Evolutionary conservation across 2,113 vertebrate genomes (phyloP), one percentile per base, ranked within the genome.

Genomic region (Psilopsiagon aurifrons): DNA sequence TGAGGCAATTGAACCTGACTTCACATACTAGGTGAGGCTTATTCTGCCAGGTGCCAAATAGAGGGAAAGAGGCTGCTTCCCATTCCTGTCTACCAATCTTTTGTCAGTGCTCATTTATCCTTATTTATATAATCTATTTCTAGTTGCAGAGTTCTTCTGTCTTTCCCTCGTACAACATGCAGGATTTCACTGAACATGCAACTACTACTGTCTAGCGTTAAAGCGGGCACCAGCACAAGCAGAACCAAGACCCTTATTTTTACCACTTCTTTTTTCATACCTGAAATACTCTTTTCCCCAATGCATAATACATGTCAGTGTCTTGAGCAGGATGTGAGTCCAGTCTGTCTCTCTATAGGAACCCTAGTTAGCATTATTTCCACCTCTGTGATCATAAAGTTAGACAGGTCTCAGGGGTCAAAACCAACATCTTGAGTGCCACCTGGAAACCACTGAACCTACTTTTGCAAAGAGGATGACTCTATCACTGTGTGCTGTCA

Each of bases 231-330:
- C 11, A 52, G 16, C 24, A 54, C 19, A 78, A 67, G 41, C 24
- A 84, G 37, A 84, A 67, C 16, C 28, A 74, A 74, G 13, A 1
- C 10, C 10, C 15, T 64, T 51, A 60, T 55, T 83, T 86, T 88
- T 37, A 66, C 15, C 5, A 1, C 0, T 0, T 5, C 33, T 51
- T 52, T 55, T 74, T 90, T 73, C 0, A 0, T 74, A n/a, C 18
- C 24, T 44, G 24, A 86, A 86, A 64, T 60, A 6, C 28, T 64
- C 16, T 77, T 94, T 81, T 18, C 8, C 10, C 13, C 9, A 2
- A 5, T 54, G 22, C 2, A 20, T 13, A 43, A 81, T 6, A 4
- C 33, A 19, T 31, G 7, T 28, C 54, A 84, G 64, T 51, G 9
- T 11, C 39, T 60, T 71, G 43, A 92, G 28, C 28, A 64, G 47